Percentiles rank a stretch among this genome's conserved stretches.
Evolutionary conservation across 1,140 invertebrate genomes (phyloP).

Genomic region (Leptopilina clavipes): DNA sequence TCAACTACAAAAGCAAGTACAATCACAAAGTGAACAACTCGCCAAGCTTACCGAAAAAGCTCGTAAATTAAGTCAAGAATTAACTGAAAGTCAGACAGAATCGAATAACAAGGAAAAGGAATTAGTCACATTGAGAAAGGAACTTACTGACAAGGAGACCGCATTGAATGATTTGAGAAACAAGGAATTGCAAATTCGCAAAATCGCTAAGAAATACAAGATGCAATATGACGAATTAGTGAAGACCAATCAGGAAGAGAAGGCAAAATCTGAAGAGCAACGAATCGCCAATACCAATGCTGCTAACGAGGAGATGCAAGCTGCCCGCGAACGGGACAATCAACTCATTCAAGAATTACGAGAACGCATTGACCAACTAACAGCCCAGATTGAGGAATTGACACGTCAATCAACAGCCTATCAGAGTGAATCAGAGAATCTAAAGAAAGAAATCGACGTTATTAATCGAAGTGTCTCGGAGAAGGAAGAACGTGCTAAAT

Average conservation of each 20-base stretch:
- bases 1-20: slow-evolving; percentile 76
- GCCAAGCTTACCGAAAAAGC: slow-evolving; percentile 74
- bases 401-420: slow-evolving; percentile 76
- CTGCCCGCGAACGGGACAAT: slow-evolving; percentile 66
- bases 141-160: slow-evolving; percentile 81
- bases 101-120: slow-evolving; percentile 78
- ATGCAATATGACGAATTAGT: slow-evolving; percentile 86
- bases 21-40: slow-evolving; percentile 73
- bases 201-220: slow-evolving; percentile 95
- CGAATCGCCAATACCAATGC: slow-evolving; percentile 68
- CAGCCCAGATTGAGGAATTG: slow-evolving; percentile 78
- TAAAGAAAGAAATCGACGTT: slow-evolving; percentile 82
- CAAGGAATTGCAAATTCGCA: slow-evolving; percentile 88
- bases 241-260: slow-evolving; percentile 80
- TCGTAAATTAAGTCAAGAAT: slow-evolving; percentile 75
- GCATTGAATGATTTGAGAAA: slow-evolving; percentile 83
- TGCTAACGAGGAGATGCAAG: slow-evolving; percentile 69
- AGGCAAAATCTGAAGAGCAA: slow-evolving; percentile 71
- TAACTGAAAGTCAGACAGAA: slow-evolving; percentile 75
- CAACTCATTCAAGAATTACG: slow-evolving; percentile 75
- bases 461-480: slow-evolving; percentile 79
- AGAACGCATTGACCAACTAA: slow-evolving; percentile 66
- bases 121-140: slow-evolving; percentile 80
- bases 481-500: slow-evolving; percentile 84
- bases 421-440: slow-evolving; percentile 79